Evolutionary conservation across 2,888 invertebrate species (phyloP).

Genomic region (Pollenia angustigena): DNA sequence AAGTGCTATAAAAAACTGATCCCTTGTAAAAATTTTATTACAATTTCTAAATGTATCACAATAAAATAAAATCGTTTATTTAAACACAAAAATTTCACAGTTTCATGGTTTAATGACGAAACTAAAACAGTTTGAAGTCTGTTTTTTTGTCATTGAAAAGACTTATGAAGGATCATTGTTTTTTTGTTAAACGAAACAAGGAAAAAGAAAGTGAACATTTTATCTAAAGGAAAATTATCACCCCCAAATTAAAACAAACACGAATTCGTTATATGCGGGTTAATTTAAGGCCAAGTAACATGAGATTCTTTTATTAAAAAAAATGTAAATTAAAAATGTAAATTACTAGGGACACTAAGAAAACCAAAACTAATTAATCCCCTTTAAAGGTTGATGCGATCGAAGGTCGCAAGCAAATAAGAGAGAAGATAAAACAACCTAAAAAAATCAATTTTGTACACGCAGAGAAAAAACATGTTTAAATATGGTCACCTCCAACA

Average conservation of each 20-base stretch:
- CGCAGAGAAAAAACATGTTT: too few species aligned
- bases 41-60: background rate
- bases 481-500: too few species aligned
- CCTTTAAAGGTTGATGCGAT: conserved; percentile 24
- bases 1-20: background rate
- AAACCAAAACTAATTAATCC: conserved; percentile 3
- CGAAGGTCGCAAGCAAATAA: background rate
- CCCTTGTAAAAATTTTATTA: background rate
- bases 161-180: conserved; percentile 40
- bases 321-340: background rate
- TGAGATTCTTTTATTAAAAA: background rate
- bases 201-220: background rate
- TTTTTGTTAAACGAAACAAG: background rate
- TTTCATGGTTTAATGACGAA: conserved; percentile 1
- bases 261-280: conserved; percentile 32
- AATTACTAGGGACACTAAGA: background rate
- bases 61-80: background rate
- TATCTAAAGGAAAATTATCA: background rate
- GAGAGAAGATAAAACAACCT: background rate
- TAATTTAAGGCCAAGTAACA: background rate
- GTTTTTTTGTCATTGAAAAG: background rate
- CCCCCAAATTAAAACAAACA: background rate
- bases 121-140: background rate
- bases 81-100: conserved; percentile 1
- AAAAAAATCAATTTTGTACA: background rate